Evolutionary conservation across 1,140 invertebrate genomes (phyloP).

Genomic region (Dreissena polymorpha): DNA sequence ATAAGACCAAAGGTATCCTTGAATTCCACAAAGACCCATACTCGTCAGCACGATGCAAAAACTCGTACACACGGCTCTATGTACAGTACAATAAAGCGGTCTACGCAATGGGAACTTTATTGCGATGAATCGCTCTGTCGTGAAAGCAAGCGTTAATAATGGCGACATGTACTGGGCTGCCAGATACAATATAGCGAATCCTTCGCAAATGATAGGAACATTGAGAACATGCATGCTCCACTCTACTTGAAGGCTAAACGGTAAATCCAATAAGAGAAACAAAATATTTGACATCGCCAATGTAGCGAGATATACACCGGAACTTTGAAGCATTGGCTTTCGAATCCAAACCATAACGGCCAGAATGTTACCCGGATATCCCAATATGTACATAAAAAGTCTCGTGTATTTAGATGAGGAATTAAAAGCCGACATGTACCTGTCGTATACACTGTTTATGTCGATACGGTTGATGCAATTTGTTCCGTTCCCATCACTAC

Average conservation of each 20-base stretch:
- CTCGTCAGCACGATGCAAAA: slow-evolving; percentile 56
- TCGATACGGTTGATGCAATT: neutral
- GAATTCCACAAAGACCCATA: slow-evolving; percentile 64
- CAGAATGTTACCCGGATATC: slow-evolving; percentile 76
- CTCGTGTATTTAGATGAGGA: slow-evolving; percentile 63
- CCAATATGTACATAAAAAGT: slow-evolving; percentile 72
- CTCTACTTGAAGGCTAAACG: slow-evolving; percentile 72
- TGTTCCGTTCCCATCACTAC: neutral
- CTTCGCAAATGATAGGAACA: slow-evolving; percentile 70
- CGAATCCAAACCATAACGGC: slow-evolving; percentile 77
- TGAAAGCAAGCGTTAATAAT: slow-evolving; percentile 86
- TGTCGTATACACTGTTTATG: slow-evolving; percentile 55
- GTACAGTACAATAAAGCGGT: slow-evolving; percentile 84
- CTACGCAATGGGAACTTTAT: slow-evolving; percentile 94
- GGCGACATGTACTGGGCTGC: slow-evolving; percentile 77
- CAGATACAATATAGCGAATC: slow-evolving; percentile 72
- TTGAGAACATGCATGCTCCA: slow-evolving; percentile 70
- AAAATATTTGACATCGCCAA: slow-evolving; percentile 76
- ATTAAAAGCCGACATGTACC: slow-evolving; percentile 54
- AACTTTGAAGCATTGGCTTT: slow-evolving; percentile 75
- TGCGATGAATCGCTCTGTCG: slow-evolving; percentile 96
- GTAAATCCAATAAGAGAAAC: slow-evolving; percentile 72
- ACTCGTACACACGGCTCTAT: slow-evolving; percentile 83
- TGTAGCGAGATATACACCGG: slow-evolving; percentile 77
- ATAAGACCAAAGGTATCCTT: slow-evolving; percentile 75